Evolutionary conservation across 2,113 vertebrate species (phyloP).

Genomic region (Hippoglossus stenolepis): DNA sequence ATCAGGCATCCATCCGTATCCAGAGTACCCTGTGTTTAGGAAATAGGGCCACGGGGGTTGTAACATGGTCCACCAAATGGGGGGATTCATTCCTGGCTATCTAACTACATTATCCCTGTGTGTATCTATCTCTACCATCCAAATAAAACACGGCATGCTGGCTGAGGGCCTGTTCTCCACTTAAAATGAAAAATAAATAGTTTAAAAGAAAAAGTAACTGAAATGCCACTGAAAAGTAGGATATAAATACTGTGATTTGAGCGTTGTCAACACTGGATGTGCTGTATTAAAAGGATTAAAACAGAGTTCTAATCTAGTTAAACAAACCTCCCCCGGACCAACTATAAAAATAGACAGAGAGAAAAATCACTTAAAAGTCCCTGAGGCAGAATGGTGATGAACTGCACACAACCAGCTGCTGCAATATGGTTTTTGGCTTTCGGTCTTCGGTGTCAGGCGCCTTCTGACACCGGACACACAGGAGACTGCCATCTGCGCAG

Average conservation of each 20-base stretch:
- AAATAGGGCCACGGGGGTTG: conserved; percentile 53
- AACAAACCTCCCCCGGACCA: conserved; percentile 57
- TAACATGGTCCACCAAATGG: conserved; percentile 71
- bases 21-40: conserved; percentile 61
- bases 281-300: conserved; percentile 62
- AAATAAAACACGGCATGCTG: conserved; percentile 58
- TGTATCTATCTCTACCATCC: conserved; percentile 40
- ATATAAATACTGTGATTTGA: conserved; percentile 50
- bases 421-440: conserved; percentile 62
- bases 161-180: conserved; percentile 44
- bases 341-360: conserved; percentile 45
- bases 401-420: conserved; percentile 65
- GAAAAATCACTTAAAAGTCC: conserved; percentile 52
- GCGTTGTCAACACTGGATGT: conserved; percentile 50
- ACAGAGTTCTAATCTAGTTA: conserved; percentile 62
- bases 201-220: conserved; percentile 33
- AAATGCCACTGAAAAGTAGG: conserved; percentile 29
- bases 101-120: conserved; percentile 63
- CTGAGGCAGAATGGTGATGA: conserved; percentile 55
- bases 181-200: conserved; percentile 47
- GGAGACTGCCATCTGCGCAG: conserved; percentile 60
- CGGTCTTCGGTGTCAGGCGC: conserved; percentile 53
- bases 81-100: conserved; percentile 70
- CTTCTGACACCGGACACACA: conserved; percentile 59
- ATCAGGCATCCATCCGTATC: conserved; percentile 59